Evolutionary conservation across 2,888 invertebrate species (phyloP).

Genomic region (Latrodectus elegans): DNA sequence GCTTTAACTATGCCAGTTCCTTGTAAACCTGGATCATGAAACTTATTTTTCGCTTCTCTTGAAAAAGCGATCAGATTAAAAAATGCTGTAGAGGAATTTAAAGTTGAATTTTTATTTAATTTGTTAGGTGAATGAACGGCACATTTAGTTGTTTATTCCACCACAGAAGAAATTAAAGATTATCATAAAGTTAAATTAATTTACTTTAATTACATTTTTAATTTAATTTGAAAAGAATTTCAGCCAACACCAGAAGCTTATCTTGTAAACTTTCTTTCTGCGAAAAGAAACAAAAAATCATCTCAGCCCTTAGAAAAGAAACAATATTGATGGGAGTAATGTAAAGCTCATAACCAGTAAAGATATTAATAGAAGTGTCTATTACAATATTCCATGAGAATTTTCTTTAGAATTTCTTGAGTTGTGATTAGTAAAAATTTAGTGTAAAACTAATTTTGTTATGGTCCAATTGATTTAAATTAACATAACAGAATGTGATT

Average conservation of each 20-base stretch:
- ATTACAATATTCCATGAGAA: no score
- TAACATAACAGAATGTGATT: no score
- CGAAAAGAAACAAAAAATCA: background rate
- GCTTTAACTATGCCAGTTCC: constrained; percentile 15
- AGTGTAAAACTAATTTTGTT: no score
- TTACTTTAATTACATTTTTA: no score
- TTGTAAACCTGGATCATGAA: constrained; percentile 3
- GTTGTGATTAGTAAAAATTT: no score
- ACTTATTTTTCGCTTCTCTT: constrained; percentile 14
- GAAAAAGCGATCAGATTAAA: constrained; percentile 25
- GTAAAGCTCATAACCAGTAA: no score
- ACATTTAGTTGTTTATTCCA: constrained; percentile 16
- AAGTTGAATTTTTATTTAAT: constrained; percentile 26
- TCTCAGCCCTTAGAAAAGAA: no score
- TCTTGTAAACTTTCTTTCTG: constrained; percentile 2
- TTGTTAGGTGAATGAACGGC: constrained; percentile 5
- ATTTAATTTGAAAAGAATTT: constrained; percentile 8
- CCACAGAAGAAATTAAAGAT: background rate
- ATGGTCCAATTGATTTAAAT: no score
- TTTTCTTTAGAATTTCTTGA: no score
- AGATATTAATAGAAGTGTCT: no score
- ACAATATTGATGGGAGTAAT: no score
- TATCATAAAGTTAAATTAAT: constrained; percentile 12
- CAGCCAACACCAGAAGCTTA: constrained; percentile 13
- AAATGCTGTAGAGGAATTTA: constrained; percentile 10